Percentiles rank a stretch among this genome's conserved stretches.
Conservation (phyloP, 2,113 vertebrate genomes). For the Mugil cephalus region DNA sequence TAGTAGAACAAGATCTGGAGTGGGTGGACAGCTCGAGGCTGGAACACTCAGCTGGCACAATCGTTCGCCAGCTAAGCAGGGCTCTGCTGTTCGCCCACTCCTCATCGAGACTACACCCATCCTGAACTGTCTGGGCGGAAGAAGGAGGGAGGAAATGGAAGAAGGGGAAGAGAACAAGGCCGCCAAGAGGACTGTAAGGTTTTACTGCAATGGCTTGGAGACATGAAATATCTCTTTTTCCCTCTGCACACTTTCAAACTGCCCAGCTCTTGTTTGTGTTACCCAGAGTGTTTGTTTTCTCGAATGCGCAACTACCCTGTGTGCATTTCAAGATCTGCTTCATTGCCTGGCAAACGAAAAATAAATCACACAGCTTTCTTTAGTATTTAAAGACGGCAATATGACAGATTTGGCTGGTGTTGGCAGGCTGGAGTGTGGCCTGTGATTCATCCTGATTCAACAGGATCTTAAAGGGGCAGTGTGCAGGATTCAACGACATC, state of each 20-base stretch:
- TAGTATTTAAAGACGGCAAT: background rate
- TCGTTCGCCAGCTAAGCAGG: conserved; percentile 48
- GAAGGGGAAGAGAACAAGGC: conserved; percentile 23
- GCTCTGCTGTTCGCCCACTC: conserved; percentile 48
- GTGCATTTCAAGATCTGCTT: background rate
- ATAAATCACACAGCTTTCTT: background rate
- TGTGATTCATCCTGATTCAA: background rate
- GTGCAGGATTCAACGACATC: too few species aligned
- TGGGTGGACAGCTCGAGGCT: conserved; percentile 67
- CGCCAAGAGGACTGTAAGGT: conserved; percentile 12
- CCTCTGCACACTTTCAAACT: conserved; percentile 22
- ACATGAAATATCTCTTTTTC: conserved; percentile 7
- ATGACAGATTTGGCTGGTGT: background rate
- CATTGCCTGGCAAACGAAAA: background rate
- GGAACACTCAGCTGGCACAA: conserved; percentile 57
- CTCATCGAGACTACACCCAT: conserved; percentile 59
- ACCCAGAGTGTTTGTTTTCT: background rate
- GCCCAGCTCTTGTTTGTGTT: background rate
- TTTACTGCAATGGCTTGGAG: conserved; percentile 29
- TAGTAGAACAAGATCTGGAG: conserved; percentile 43
- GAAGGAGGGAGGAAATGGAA: conserved; percentile 31
- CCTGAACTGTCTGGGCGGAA: conserved; percentile 39
- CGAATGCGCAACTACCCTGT: background rate
- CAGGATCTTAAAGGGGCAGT: background rate
- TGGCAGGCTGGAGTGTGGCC: too few species aligned